Base-by-base conservation (phyloP, 1,140 invertebrate species). In the Lanistes nyassanus region DNA sequence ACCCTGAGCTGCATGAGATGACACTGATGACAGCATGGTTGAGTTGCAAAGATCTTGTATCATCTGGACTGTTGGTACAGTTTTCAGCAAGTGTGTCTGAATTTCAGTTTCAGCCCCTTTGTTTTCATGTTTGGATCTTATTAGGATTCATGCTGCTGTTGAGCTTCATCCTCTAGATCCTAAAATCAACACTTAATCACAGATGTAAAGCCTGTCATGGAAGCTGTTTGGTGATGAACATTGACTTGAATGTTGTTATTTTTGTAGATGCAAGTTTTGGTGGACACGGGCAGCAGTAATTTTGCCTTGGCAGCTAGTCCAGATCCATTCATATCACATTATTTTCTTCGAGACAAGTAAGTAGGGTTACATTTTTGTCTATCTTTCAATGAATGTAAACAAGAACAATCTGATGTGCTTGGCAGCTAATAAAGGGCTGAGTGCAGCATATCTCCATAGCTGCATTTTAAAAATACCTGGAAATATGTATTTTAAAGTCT, bases 221-320 rank as follows among this genome's bases (percentile, higher is more conserved):
- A 2, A 47, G 42, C 9, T 47, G 42, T 3, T 47, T 47, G 42
- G 9, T 47, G 42, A 47, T 47, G 42, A 6, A 47, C 9, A n/a
- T n/a, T n/a, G n/a, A n/a, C n/a, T n/a, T n/a, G n/a, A n/a, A 47
- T 6, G 39, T 13, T 47, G 3, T 74, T 74, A 67, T 78, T 34
- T 51, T 84, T 86, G 42, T 80, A 90, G 88, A 79, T 91, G n/a
- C 90, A 90, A 81, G 80, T 90, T 0, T 74, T 91, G 13, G 80
- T 91, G 67, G 90, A 91, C 79, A 91, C 90, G 39, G 90, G 90
- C 3, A 91, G 90, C 76, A 89, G 88, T 82, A 91, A 91, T 77
- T 85, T 90, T 79, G 90, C 90, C 29, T 81, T 91, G n/a, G 89
- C 90, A 62, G 85, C 84, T 36, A 64, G 77, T 36, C 82, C 83